Evolutionary conservation across 2,797 vertebrate species (phyloP).

Genomic region (Pteropus rufus): DNA sequence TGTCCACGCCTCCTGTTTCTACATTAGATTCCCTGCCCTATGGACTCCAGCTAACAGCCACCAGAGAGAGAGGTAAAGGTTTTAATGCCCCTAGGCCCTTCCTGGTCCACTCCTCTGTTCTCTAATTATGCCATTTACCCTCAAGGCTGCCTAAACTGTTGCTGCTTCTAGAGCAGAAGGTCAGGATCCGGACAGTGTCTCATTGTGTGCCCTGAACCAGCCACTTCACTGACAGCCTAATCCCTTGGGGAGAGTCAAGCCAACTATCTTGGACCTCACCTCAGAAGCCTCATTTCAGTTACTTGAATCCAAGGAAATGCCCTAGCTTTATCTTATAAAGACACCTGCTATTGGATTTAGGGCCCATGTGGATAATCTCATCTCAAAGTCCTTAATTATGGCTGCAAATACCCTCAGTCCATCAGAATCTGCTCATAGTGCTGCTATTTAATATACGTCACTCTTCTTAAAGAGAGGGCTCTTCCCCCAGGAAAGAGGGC

Average conservation of each 20-base stretch:
- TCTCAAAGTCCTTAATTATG: not conserved
- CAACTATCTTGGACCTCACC: not conserved
- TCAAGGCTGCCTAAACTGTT: not conserved
- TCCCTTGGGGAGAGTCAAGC: no score
- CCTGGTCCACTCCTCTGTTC: not conserved
- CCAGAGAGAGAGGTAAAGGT: not conserved
- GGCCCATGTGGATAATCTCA: not conserved
- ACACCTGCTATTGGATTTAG: no score
- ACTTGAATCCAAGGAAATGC: not conserved
- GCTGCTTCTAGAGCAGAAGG: not conserved
- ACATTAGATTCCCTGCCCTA: not conserved
- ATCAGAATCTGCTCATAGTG: not conserved
- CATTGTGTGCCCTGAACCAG: not conserved
- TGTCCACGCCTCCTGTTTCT: accelerated
- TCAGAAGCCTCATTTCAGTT: not conserved
- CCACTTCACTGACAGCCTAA: not conserved
- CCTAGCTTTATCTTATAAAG: no score
- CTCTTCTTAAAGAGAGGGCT: not conserved
- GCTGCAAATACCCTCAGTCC: not conserved
- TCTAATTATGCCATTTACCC: not conserved
- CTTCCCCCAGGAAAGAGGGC: not conserved
- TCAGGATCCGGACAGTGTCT: not conserved
- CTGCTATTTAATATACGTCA: not conserved
- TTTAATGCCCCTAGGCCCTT: not conserved
- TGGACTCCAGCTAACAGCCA: not conserved